Percentiles rank a stretch among this genome's conserved stretches.
Evolutionary conservation across 2,797 vertebrate species (phyloP).

Genomic region (Cynodonichthys magdalenae): DNA sequence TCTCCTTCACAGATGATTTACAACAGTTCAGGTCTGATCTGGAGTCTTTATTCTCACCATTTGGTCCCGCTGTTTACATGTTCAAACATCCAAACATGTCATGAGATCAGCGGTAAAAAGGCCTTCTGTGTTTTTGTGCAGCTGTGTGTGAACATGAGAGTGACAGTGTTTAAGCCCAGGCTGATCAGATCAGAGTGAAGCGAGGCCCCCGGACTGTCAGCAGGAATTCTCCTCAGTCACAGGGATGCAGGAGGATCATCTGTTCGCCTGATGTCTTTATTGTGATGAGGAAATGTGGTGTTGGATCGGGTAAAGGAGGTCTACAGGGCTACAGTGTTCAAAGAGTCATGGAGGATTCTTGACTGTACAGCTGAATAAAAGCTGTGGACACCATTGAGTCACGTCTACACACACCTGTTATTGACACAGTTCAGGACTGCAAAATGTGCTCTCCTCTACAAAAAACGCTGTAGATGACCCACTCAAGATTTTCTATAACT

Average conservation of each 20-base stretch:
- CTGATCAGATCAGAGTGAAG: slow-evolving; percentile 24
- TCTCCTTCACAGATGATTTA: slow-evolving; percentile 38
- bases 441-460: no score
- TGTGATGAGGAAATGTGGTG: slow-evolving; percentile 54
- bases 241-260: slow-evolving; percentile 9
- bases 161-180: slow-evolving; percentile 12
- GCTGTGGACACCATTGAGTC: no score
- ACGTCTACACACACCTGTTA: no score
- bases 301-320: slow-evolving; percentile 7
- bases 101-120: slow-evolving; percentile 6
- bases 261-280: slow-evolving; percentile 59
- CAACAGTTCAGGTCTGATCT: slow-evolving; percentile 22
- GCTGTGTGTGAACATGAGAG: slow-evolving; percentile 7
- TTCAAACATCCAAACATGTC: slow-evolving; percentile 25
- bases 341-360: background rate
- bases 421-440: no score
- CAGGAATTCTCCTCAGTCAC: slow-evolving; percentile 35
- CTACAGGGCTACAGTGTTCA: background rate
- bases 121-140: slow-evolving; percentile 9
- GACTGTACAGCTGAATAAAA: no score
- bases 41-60: slow-evolving; percentile 48
- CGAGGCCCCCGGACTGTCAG: slow-evolving; percentile 15
- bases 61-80: slow-evolving; percentile 34
- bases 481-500: no score
- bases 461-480: no score